Percentiles rank a stretch among this genome's conserved stretches.
These are phyloP conservation scores for Silurus lanzhouensis DNA, from an alignment of 2,797 vertebrate species.

Conservation along the genomic window DNA sequence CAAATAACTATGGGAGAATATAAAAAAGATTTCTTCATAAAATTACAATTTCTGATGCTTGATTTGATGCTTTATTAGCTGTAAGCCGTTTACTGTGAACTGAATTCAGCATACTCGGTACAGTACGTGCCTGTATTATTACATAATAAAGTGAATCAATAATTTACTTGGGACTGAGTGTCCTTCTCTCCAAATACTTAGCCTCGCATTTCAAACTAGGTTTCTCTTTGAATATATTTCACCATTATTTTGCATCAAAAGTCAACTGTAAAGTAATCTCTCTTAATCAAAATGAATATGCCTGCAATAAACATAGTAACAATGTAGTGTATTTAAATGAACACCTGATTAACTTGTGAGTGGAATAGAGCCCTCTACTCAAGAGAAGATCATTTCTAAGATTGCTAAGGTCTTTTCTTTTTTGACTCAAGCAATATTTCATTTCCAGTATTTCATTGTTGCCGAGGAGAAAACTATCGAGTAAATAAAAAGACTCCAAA, in stretches of 20 bases:
- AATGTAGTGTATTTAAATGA: not conserved
- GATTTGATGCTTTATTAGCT: too few relatives aligned
- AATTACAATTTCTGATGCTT: too few relatives aligned
- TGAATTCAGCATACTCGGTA: not conserved
- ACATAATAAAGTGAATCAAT: not conserved
- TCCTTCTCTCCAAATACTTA: not conserved
- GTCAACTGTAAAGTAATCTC: not conserved
- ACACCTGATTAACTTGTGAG: not conserved
- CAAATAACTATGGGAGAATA: too few relatives aligned
- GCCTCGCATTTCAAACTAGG: not conserved
- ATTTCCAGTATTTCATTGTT: not conserved
- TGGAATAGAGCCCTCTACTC: not conserved
- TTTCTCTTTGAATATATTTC: not conserved
- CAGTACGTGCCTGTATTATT: not conserved
- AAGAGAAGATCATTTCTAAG: not conserved
- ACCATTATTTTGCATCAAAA: not conserved
- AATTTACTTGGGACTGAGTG: not conserved
- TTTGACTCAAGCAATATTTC: not conserved
- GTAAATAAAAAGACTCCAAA: not conserved
- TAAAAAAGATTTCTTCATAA: too few relatives aligned
- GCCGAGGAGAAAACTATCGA: not conserved
- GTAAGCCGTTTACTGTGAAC: not conserved
- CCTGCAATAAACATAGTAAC: not conserved
- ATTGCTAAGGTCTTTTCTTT: not conserved
- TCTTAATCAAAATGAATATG: not conserved